Percentiles rank a stretch among this genome's conserved stretches.
These are phyloP conservation scores for Stercorarius parasiticus DNA, from an alignment of 2,113 vertebrate genomes.

Conservation along the genomic window DNA sequence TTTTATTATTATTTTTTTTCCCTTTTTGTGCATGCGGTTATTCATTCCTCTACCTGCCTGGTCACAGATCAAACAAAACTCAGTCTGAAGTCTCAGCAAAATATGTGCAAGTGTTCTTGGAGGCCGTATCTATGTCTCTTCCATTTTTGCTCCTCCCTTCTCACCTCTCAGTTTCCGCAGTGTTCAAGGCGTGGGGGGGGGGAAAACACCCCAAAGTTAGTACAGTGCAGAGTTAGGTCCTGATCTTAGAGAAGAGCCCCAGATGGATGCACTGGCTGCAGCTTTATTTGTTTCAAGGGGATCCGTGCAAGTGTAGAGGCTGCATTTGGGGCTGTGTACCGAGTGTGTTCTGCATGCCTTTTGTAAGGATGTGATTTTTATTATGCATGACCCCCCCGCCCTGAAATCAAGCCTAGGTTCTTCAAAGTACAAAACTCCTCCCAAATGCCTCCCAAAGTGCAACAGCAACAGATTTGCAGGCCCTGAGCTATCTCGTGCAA, in stretches of 20 bases:
- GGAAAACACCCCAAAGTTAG: accelerated
- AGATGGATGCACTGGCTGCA: not conserved
- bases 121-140: not conserved
- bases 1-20: constrained; percentile 45
- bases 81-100: not conserved
- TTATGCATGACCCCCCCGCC: not conserved
- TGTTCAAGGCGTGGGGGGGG: not conserved
- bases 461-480: not conserved
- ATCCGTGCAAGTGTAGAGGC: not conserved
- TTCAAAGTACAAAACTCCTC: not conserved
- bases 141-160: not conserved
- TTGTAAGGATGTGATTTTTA: not conserved
- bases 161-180: not conserved
- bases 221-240: not conserved
- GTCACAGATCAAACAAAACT: not conserved
- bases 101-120: not conserved
- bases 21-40: not conserved
- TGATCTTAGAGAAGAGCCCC: not conserved
- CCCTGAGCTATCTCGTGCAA: not conserved
- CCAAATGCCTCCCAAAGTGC: not conserved
- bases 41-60: constrained; percentile 12
- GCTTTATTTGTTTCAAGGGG: not conserved
- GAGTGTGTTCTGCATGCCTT: not conserved
- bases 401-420: not conserved
- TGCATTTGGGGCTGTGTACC: not conserved